Percentiles rank a stretch among this genome's conserved stretches.
These are phyloP conservation scores for Gonocerus acuteangulatus DNA, from an alignment of 2,888 invertebrate genomes.

Conservation along the genomic window DNA sequence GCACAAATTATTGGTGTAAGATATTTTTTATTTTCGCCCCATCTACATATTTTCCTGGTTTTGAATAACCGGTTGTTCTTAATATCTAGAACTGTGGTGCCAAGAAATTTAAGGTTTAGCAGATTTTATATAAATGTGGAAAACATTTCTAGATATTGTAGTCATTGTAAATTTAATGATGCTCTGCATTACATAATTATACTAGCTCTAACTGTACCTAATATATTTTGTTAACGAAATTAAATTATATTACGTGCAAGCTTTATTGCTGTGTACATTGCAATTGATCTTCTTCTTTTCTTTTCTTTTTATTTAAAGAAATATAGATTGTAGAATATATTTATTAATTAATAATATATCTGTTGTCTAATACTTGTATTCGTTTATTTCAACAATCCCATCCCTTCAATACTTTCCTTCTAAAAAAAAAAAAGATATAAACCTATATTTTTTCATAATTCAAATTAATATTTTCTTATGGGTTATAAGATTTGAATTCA, in stretches of 20 bases:
- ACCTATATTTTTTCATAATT: too few species aligned
- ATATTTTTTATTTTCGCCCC: not conserved
- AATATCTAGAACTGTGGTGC: slow-evolving; percentile 17
- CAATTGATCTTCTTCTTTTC: not conserved
- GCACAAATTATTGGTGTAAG: not conserved
- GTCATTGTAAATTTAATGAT: slow-evolving; percentile 1
- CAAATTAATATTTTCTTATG: too few species aligned
- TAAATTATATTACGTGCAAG: slow-evolving; percentile 8
- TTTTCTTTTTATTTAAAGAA: not conserved
- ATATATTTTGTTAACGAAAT: slow-evolving; percentile 8
- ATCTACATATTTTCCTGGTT: not conserved
- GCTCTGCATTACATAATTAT: slow-evolving; percentile 5
- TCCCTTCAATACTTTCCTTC: too few species aligned
- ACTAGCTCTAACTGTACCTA: slow-evolving; percentile 11
- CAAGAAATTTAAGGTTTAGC: slow-evolving; percentile 5
- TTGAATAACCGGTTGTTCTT: not conserved
- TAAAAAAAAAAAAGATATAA: too few species aligned
- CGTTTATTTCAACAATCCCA: slow-evolving; percentile 1
- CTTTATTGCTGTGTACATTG: slow-evolving; percentile 18
- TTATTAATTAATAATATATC: slow-evolving; percentile 16
- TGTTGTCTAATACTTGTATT: slow-evolving; percentile 11
- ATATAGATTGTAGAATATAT: slow-evolving; percentile 12
- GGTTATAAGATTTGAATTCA: too few species aligned
- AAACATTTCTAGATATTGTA: slow-evolving; percentile 14
- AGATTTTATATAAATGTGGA: slow-evolving; percentile 1